phyloP scores from a whole-genome alignment of 2,797 vertebrate species.

The Balearica regulorum region DNA sequence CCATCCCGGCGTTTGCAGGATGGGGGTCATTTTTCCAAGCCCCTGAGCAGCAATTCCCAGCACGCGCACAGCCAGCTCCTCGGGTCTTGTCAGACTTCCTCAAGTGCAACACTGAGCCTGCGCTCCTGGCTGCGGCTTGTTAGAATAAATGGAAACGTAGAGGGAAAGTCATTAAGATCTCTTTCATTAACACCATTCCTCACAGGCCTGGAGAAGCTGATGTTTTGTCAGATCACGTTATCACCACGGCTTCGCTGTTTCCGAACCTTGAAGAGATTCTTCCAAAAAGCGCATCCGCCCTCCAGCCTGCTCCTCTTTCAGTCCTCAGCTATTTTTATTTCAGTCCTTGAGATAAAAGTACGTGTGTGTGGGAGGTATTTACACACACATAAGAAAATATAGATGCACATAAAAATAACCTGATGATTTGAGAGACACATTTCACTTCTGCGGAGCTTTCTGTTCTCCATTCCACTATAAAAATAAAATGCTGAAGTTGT shows the following conservation, averaged over 20 bases:
- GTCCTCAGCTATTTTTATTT: conserved; percentile 7
- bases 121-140: neutral
- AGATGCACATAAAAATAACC: conserved; percentile 30
- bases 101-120: neutral
- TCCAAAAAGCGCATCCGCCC: conserved; percentile 2
- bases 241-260: conserved; percentile 15
- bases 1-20: neutral
- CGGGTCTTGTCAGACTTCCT: conserved; percentile 31
- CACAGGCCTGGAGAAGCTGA: conserved; percentile 22
- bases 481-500: neutral
- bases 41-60: neutral
- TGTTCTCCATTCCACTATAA: neutral
- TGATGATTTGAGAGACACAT: neutral
- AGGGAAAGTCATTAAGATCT: conserved; percentile 28
- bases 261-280: conserved; percentile 21
- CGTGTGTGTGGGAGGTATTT: neutral
- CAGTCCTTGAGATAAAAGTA: neutral
- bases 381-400: conserved; percentile 9
- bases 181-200: conserved; percentile 43
- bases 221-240: conserved; percentile 56
- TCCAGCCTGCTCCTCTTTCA: neutral
- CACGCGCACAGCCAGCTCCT: neutral
- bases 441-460: neutral
- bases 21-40: fast-evolving
- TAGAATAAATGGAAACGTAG: conserved; percentile 36